phyloP scores from a whole-genome alignment of 2,797 vertebrate species.

The Scyliorhinus canicula region DNA sequence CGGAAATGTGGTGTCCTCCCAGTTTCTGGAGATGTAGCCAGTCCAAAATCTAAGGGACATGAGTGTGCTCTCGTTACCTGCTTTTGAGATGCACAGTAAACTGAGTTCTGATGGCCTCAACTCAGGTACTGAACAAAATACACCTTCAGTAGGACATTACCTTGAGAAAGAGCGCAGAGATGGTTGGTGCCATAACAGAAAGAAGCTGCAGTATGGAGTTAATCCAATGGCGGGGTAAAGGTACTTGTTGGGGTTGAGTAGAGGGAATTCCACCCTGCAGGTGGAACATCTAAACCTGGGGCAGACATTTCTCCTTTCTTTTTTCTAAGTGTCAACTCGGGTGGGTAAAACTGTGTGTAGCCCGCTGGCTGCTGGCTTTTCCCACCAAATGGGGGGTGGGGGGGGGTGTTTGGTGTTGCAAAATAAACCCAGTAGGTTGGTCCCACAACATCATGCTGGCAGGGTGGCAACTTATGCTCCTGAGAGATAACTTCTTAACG shows the following conservation, averaged over 20 bases:
- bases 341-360: too few relatives aligned
- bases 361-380: too few relatives aligned
- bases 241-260: background rate
- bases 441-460: too few relatives aligned
- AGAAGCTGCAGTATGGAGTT: background rate
- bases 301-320: background rate
- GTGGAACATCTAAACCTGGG: background rate
- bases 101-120: background rate
- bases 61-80: background rate
- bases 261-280: background rate
- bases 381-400: too few relatives aligned
- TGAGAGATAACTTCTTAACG: too few relatives aligned
- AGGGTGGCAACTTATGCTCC: too few relatives aligned
- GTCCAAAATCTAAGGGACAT: background rate
- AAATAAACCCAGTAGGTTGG: too few relatives aligned
- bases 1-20: background rate
- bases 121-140: background rate
- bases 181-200: background rate
- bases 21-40: background rate
- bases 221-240: background rate
- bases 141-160: background rate
- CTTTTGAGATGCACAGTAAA: background rate
- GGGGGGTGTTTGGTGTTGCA: too few relatives aligned
- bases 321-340: too few relatives aligned
- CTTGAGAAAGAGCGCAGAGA: background rate